A percentile compares a stretch with the other conserved stretches of the same genome.
Conservation (phyloP, 92 coral and sea anemone species). For the Virgularia gustaviana region DNA sequence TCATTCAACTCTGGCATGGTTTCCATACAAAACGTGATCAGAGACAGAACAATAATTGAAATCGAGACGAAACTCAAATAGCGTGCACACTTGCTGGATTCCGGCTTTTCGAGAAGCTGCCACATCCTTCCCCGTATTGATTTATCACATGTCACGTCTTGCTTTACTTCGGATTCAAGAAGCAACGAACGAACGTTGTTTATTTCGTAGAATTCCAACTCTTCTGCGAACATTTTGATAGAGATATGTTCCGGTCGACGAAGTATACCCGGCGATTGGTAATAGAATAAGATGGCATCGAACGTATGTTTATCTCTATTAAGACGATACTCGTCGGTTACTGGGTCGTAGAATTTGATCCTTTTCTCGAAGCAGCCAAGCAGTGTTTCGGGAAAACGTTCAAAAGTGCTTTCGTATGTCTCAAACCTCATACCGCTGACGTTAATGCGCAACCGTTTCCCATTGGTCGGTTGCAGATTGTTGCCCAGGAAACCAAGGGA, state of each 20-base stretch:
- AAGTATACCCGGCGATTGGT: conserved; percentile 80
- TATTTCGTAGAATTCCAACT: conserved; percentile 69
- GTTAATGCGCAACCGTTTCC: conserved; percentile 43
- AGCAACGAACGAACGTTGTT: conserved; percentile 14
- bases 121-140: conserved; percentile 62
- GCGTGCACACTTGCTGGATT: conserved; percentile 63
- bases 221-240: conserved; percentile 63
- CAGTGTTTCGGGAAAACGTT: conserved; percentile 75
- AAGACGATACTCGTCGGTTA: conserved; percentile 62
- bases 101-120: conserved; percentile 72
- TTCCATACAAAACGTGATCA: conserved; percentile 72
- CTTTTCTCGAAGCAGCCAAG: conserved; percentile 71
- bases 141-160: conserved; percentile 48
- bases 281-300: conserved; percentile 79
- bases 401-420: conserved; percentile 73
- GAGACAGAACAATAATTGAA: conserved; percentile 60
- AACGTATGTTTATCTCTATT: conserved; percentile 73
- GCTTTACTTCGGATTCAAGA: background rate
- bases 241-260: conserved; percentile 71
- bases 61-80: conserved; percentile 64
- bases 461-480: background rate
- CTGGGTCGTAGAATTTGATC: conserved; percentile 58
- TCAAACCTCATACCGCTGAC: conserved; percentile 76
- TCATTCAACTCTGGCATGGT: conserved; percentile 33
- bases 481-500: background rate